Evolutionary conservation across 1,140 invertebrate species (phyloP), one percentile per base, ranked within the genome.

Genomic region (Lasaia peninsularis): DNA sequence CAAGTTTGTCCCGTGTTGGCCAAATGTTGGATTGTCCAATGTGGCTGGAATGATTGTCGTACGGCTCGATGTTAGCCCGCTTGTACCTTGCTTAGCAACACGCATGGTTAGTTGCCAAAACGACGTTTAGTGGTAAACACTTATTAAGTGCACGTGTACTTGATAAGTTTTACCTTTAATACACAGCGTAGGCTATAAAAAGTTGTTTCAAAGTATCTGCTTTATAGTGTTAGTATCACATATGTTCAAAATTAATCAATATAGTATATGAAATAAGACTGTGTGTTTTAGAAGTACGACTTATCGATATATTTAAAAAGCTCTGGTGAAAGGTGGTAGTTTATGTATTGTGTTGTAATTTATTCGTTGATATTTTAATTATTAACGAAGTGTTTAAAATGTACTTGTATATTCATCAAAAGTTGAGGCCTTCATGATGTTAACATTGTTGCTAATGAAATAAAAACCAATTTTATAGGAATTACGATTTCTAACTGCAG

Each of bases 21-120:
- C 70, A 66, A 65, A 67, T 75, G 71, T 79, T 71, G 71, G 70
- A 69, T 71, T 65, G 74, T 75, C 71, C 67, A 65, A 73, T 71
- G 61, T 60, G 67, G 73, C 65, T 75, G 52, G 55, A 50, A 65
- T 81, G 65, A 70, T 72, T 83, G 79, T 86, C 74, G 83, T 86
- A 71, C 69, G 65, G 70, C 24, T 80, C 69, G 69, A 78, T 84
- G 80, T 84, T 83, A 83, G 80, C 76, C 61, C 53, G 71, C 74
- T 73, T 80, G 52, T 62, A 57, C 57, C 65, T 63, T 69, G 65
- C 62, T 64, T 64, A 33, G 44, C 35, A 31, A 55, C 24, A 51
- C 55, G 56, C 52, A 20, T 52, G 56, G 12, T 14, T 49, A 57
- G 51, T 34, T n/a, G 28, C 16, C 54, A 35, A 35, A 53, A 37